These are phyloP conservation scores for Rhimphoctona megacephalus DNA, from an alignment of 2,888 invertebrate genomes.

Conservation along the genomic window DNA sequence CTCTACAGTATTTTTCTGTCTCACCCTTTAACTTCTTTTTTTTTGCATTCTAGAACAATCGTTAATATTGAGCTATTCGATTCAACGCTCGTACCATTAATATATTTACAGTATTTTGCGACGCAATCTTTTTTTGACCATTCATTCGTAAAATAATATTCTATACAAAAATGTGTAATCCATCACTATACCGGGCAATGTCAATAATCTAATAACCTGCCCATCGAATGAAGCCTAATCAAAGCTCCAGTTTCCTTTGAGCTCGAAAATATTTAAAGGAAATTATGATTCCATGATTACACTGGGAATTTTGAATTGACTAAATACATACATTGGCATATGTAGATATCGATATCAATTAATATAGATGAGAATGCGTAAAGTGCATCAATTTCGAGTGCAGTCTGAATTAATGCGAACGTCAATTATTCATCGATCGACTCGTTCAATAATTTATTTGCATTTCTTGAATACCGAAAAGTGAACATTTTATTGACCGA, in stretches of 20 bases:
- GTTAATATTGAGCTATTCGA: not conserved
- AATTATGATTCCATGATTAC: slow-evolving; percentile 7
- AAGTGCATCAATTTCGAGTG: not conserved
- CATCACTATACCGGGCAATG: not conserved
- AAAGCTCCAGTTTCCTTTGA: not conserved
- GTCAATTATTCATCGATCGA: slow-evolving; percentile 2
- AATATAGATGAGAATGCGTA: not conserved
- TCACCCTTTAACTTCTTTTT: not conserved
- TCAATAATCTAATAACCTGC: not conserved
- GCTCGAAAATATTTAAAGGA: not conserved
- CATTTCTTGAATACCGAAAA: not conserved
- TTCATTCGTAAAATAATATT: not conserved
- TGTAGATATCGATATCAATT: not conserved
- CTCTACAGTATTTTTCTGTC: slow-evolving; percentile 13
- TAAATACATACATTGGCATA: not conserved
- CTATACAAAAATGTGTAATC: not conserved
- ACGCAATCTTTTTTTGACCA: not conserved
- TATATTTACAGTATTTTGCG: not conserved
- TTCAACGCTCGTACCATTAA: not conserved
- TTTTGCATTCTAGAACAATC: not conserved
- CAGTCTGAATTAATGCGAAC: not conserved
- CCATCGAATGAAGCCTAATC: no score
- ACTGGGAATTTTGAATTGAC: not conserved
- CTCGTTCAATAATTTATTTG: not conserved
- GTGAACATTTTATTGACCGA: not conserved